These are phyloP conservation scores for Eufriesea mexicana DNA, from an alignment of 1,140 invertebrate species.

Conservation along the genomic window DNA sequence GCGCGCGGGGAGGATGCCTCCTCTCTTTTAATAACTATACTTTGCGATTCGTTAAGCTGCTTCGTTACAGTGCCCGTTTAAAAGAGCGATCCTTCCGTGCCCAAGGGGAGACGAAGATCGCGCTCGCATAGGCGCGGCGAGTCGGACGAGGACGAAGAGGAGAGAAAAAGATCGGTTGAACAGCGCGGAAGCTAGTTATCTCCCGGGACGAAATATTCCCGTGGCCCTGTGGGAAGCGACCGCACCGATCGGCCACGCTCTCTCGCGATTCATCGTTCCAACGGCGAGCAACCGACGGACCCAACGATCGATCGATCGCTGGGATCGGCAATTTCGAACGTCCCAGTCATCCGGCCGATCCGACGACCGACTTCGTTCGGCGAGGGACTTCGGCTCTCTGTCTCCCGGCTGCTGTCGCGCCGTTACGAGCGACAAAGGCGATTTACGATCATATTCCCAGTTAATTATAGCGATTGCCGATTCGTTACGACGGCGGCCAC, in stretches of 20 bases:
- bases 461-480: slow-evolving; percentile 46
- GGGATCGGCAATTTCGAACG: slow-evolving; percentile 40
- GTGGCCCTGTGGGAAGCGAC: slow-evolving; percentile 29
- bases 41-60: slow-evolving; percentile 59
- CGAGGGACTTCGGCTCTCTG: neutral
- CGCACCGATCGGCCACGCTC: slow-evolving; percentile 30
- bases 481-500: slow-evolving; percentile 22
- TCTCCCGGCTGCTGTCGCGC: neutral
- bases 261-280: slow-evolving; percentile 17
- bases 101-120: neutral
- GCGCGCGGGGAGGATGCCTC: neutral
- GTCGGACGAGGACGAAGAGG: neutral
- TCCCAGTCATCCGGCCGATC: slow-evolving; percentile 25
- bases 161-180: slow-evolving; percentile 15
- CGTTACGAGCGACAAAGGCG: slow-evolving; percentile 27
- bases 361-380: neutral
- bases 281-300: neutral
- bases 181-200: slow-evolving; percentile 55
- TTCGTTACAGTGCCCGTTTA: slow-evolving; percentile 56
- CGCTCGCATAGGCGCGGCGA: neutral
- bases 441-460: slow-evolving; percentile 45
- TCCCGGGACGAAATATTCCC: slow-evolving; percentile 27
- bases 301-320: neutral
- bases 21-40: slow-evolving; percentile 57
- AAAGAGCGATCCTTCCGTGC: slow-evolving; percentile 35